Percentiles rank a stretch among this genome's conserved stretches.
Evolutionary conservation across 2,113 vertebrate species (phyloP).

Genomic region (Osmerus eperlanus): DNA sequence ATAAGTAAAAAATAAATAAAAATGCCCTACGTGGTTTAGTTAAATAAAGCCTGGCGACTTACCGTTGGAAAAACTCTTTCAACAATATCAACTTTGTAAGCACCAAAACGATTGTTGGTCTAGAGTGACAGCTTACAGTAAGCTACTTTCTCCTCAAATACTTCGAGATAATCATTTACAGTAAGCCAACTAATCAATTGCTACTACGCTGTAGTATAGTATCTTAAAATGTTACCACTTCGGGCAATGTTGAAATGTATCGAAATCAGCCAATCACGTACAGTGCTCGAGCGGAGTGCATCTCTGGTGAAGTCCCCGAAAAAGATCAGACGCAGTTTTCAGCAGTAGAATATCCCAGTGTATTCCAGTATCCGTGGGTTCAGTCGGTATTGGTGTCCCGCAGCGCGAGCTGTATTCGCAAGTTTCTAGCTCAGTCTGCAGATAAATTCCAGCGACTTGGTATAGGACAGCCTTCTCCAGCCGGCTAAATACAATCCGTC

Average conservation of each 20-base stretch:
- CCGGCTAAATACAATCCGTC: constrained; percentile 27
- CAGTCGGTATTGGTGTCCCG: background rate
- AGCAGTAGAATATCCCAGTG: background rate
- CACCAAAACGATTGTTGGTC: background rate
- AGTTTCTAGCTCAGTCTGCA: constrained; percentile 30
- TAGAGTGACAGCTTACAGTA: background rate
- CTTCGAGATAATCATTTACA: too few relatives aligned
- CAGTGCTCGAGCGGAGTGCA: too few relatives aligned
- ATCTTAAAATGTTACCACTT: too few relatives aligned
- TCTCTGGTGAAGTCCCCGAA: too few relatives aligned
- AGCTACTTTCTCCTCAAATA: too few relatives aligned
- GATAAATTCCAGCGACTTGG: constrained; percentile 36
- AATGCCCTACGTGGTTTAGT: too few relatives aligned
- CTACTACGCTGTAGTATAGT: too few relatives aligned
- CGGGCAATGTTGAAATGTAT: too few relatives aligned
- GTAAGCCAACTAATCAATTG: too few relatives aligned
- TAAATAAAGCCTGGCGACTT: too few relatives aligned
- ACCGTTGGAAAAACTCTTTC: background rate
- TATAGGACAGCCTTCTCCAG: background rate
- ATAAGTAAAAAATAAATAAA: background rate
- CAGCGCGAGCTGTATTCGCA: constrained; percentile 36
- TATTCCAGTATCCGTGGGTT: background rate
- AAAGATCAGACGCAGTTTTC: too few relatives aligned
- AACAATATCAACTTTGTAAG: background rate
- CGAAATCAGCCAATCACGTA: too few relatives aligned